phyloP scores from a whole-genome alignment of 2,797 vertebrate species.

The Myotis findleyi region DNA sequence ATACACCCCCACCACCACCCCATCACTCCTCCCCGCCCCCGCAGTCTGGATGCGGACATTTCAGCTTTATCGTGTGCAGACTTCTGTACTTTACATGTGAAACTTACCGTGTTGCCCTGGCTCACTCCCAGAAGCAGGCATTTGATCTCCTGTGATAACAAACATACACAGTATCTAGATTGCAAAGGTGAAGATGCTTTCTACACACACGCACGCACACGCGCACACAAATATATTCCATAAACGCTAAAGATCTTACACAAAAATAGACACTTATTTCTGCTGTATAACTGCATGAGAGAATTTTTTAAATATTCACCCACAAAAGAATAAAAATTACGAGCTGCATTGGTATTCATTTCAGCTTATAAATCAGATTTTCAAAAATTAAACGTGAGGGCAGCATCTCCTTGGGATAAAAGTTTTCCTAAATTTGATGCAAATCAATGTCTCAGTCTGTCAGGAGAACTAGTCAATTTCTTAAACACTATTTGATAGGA shows the following conservation, averaged over 20 bases:
- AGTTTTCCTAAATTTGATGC: background rate
- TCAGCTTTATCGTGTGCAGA: background rate
- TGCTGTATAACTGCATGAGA: background rate
- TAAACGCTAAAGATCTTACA: background rate
- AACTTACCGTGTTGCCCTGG: background rate
- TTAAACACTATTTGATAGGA: conserved; percentile 11
- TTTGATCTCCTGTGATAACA: background rate
- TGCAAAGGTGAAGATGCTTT: background rate
- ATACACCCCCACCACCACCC: background rate
- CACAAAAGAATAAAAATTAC: background rate
- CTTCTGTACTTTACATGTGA: background rate
- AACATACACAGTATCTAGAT: background rate
- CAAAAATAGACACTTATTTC: background rate
- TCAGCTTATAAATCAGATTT: conserved; percentile 32
- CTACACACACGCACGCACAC: fast-evolving
- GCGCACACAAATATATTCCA: background rate
- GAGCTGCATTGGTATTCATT: conserved; percentile 41
- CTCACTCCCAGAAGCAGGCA: background rate
- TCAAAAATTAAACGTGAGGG: conserved; percentile 50
- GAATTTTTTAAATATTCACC: background rate
- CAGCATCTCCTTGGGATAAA: background rate
- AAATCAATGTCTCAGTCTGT: background rate
- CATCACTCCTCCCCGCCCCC: no score
- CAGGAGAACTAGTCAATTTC: background rate
- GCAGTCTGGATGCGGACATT: background rate